phyloP scores from a whole-genome alignment of 37 sponge, comb jelly and placozoan genomes.

The Halichondria panicea region DNA sequence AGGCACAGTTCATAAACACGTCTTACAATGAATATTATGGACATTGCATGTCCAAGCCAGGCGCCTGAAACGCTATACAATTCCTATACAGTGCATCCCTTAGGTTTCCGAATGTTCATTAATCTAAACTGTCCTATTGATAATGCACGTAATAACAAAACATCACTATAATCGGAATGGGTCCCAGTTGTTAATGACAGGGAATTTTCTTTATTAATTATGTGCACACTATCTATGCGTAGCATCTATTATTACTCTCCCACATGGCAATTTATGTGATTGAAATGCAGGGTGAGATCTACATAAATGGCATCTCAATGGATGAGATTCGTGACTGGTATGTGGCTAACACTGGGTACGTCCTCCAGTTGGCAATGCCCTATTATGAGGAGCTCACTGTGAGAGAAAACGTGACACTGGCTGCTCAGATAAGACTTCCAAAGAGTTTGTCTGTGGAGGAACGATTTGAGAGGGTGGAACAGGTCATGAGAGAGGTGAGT shows the following conservation, averaged over 20 bases:
- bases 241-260: background rate
- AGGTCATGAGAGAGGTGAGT: constrained; percentile 53
- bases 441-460: constrained; percentile 7
- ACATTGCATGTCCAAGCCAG: too few species aligned
- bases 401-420: constrained; percentile 71
- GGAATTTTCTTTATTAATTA: background rate
- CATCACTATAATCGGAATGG: too few species aligned
- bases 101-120: too few species aligned
- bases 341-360: constrained; percentile 62
- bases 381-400: constrained; percentile 75
- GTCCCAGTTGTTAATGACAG: background rate
- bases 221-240: background rate
- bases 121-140: too few species aligned
- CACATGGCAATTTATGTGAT: background rate
- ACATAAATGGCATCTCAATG: constrained; percentile 50
- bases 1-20: background rate
- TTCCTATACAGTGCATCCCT: too few species aligned
- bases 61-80: too few species aligned
- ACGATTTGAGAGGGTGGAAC: constrained; percentile 44
- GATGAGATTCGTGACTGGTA: constrained; percentile 52
- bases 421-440: constrained; percentile 56
- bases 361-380: constrained; percentile 65
- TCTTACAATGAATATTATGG: too few species aligned
- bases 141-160: too few species aligned
- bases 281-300: constrained; percentile 30